Evolutionary conservation across 2,113 vertebrate species (phyloP), one percentile per base, ranked within the genome.

Genomic region (Tympanuchus pallidicinctus): DNA sequence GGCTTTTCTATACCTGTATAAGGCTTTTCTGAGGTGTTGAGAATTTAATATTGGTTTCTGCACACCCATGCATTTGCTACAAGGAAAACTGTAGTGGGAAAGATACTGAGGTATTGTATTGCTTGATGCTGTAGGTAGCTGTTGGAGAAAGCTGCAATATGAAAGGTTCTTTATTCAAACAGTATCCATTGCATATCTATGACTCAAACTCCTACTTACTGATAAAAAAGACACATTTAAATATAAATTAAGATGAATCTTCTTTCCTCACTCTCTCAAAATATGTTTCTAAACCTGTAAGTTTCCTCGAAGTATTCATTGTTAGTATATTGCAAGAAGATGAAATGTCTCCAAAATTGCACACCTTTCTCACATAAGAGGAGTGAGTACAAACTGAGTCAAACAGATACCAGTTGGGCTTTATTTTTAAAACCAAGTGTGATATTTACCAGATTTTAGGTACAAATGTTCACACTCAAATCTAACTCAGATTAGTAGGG

Each of bases 341-440:
- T 91, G 61, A 70, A 76, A 82, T 48, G n/a, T 84, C 59, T 89
- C 56, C 74, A 85, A 80, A 95, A 79, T 19, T 38, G 61, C 69
- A 52, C 65, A 94, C 87, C 92, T 94, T 74, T 93, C 38, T 88
- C 69, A 56, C 60, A 86, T 7, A 63, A 25, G 18, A 80, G 38
- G 60, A 63, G 42, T 88, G 87, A 92, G 40, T 88, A 76, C 60
- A 87, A 94, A 93, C 87, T 91, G 94, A 96, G 60, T 93, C 60
- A 92, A 96, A 79, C 34, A 92, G 73, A 27, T 54, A 90, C 63
- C 86, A 87, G n/a, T 91, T 91, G 60, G 87, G 28, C 10, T 93
- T 95, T 95, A 94, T 96, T 92, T 96, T 92, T 96, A 93, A 93
- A 91, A 74, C 71, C 30, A 72, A 82, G 40, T 85, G 79, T 93